Evolutionary conservation across 1,140 invertebrate species (phyloP), one percentile per base, ranked within the genome.

Genomic region (Brachionus calyciflorus): DNA sequence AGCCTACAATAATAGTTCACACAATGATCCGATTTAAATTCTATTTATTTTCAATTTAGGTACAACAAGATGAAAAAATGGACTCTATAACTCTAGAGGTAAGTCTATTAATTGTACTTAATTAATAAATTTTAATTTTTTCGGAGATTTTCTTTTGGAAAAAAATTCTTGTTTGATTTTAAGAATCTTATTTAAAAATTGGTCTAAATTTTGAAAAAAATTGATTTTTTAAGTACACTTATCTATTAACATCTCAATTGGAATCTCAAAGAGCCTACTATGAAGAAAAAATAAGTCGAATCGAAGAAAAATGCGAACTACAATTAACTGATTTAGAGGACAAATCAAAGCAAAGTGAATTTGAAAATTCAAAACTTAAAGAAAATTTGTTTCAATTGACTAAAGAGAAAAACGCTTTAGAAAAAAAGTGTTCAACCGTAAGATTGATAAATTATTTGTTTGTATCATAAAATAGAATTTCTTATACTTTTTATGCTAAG

Each of bases 241-340:
- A 97, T 87, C 87, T 98, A 55, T 85, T 99, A n/a, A 97, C 94
- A 7, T 93, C 92, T 55, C 96, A 99, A 84, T 87, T 99, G 17
- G 95, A 98, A 83, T 91, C 91, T 14, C 96, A 99, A 83, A 86
- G 96, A 10, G 88, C 90, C 51, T 96, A 92, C 85, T 98, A 93
- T 85, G 94, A 98, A 84, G 91, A 94, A 65, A 89, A 89, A 79
- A 86, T 96, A 30, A 84, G 85, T 57, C 84, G 88, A 80, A 86
- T 89, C 68, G 89, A 90, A 75, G 65, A 63, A 21, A 51, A 48
- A 28, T 63, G 28, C 10, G 41, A 53, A 14, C 24, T 76, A 26
- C 51, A 46, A 53, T 28, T 76, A 30, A 26, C 7, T 14, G 37
- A 60, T 37, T 44, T 60, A 79, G 40, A 69, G 80, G 7, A 76